Evolutionary conservation across 2,888 invertebrate species (phyloP), one percentile per base, ranked within the genome.

Genomic region (Mesorhabditis sp.): DNA sequence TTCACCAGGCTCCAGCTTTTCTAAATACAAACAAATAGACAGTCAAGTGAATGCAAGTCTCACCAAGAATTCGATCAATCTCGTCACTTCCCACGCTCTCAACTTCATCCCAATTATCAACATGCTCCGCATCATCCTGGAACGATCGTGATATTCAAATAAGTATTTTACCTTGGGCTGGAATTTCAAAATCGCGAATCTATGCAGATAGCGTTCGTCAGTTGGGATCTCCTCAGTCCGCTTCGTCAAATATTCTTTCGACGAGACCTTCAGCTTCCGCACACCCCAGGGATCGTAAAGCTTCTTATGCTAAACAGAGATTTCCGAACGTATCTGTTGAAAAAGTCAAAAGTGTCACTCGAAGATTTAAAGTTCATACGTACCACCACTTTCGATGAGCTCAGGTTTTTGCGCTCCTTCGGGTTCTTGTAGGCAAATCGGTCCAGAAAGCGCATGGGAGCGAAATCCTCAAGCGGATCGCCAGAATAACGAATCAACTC

Each of bases 361-460:
- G n/a, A 58, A 58, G n/a, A 58, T 15, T 15, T 15, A 13, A 13
- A 63, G 13, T 28, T 28, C 63, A 28, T n/a, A 28, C 41, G 7
- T 63, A 63, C 15, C 7, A 63, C 15, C 7, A n/a, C 10, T 15
- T 63, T 63, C 15, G n/a, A 7, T 7, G n/a, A 63, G 10, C 7
- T 63, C 7, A 15, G 13, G 15, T 10, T 7, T 65, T 43, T 42
- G 43, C 75, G 71, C 45, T 74, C 87, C 82, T 90, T 90, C 4
- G 90, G 89, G 88, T 98, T 98, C 86, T 94, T 93, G 86, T 93
- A 96, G 7, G 93, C 93, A 87, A 96, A 97, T 63, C 96, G 90
- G 84, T 98, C 96, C 65, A 98, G 88, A 87, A 98, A 98, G 66
- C 93, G 89, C 66, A 93, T 91, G 50, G 94, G 88, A 0, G 92